Base-by-base conservation (phyloP, 2,888 invertebrate species). In the Drosophila incognita region DNA sequence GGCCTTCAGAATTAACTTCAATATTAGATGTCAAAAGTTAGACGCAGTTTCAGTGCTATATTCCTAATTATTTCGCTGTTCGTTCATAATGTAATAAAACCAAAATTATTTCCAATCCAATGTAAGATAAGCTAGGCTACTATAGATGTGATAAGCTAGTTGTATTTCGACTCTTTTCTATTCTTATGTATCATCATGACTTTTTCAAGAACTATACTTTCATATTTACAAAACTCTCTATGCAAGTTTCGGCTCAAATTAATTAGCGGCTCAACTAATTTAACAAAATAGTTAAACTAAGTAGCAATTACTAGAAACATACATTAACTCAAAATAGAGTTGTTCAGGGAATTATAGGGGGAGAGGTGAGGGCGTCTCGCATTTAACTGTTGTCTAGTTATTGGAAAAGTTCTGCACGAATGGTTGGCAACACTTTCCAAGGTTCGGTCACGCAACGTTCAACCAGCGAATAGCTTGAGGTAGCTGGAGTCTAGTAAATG, bases 381-480 rank as follows among this genome's bases (percentile, higher is more conserved):
- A 48, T 70, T 67, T 87, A 84, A 86, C 75, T 89, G 84, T 61
- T 74, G 64, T 75, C 56, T 67, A 27, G 21, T 35, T 69, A 81
- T 65, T 77, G 83, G 62, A 71, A 76, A 76, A 84, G 85, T 87
- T 77, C 85, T 84, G 87, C 85, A 84, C 87, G 89, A 84, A 77
- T 74, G 87, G 66, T 40, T 84, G 88, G 80, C 76, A 74, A 85
- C 82, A 84, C 87, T 74, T 69, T 82, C 73, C 73, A 79, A 85
- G 82, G 79, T 76, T 54, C 61, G 62, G 79, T 77, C 85, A 85
- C 85, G 88, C 85, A 84, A 87, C 38, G 51, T 51, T 29, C 66
- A 58, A 69, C 42, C 63, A 81, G 78, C 75, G 52, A 58, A 42
- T 58, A 52, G 56, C 40, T 59, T n/a, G 15, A 42, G 13, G 27